Percentiles rank a stretch among this genome's conserved stretches.
Conservation (phyloP, 2,113 vertebrate genomes). For the Periophthalmodon schlosseri region DNA sequence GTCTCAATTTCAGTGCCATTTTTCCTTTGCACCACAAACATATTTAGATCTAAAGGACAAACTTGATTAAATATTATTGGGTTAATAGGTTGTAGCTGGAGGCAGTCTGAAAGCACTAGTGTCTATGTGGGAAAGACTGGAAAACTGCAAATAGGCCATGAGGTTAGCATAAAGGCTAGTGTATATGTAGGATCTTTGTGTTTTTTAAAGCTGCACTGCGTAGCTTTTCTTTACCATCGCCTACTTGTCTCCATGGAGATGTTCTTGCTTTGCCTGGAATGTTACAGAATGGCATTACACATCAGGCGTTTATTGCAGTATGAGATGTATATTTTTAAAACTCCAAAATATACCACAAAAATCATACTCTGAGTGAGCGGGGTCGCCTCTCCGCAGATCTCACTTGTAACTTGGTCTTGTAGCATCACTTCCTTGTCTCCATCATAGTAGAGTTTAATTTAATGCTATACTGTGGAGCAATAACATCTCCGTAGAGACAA, state of each 20-base stretch:
- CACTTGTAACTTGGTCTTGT: too few relatives aligned
- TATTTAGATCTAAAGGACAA: constrained; percentile 16
- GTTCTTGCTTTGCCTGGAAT: neutral
- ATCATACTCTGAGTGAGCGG: too few relatives aligned
- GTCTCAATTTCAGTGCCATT: neutral
- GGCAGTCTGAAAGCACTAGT: constrained; percentile 20
- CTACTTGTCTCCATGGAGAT: neutral
- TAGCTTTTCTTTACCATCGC: neutral
- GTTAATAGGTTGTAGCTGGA: constrained; percentile 15
- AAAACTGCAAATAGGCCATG: neutral
- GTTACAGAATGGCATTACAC: neutral
- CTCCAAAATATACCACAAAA: too few relatives aligned
- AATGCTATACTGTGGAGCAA: too few relatives aligned
- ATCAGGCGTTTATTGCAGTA: too few relatives aligned
- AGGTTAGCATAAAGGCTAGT: neutral
- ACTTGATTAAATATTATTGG: constrained; percentile 30
- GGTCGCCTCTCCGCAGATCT: too few relatives aligned
- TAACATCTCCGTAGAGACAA: too few relatives aligned
- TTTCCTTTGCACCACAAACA: constrained; percentile 2
- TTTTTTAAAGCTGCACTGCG: neutral
- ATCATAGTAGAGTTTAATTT: too few relatives aligned
- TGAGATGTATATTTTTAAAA: too few relatives aligned
- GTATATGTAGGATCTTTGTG: neutral
- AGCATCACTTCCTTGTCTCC: too few relatives aligned
- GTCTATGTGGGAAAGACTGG: constrained; percentile 39